Percentiles rank a stretch among this genome's conserved stretches.
phyloP scores from a whole-genome alignment of 37 sponge, comb jelly and placozoan species.

The Mnemiopsis leidyi region DNA sequence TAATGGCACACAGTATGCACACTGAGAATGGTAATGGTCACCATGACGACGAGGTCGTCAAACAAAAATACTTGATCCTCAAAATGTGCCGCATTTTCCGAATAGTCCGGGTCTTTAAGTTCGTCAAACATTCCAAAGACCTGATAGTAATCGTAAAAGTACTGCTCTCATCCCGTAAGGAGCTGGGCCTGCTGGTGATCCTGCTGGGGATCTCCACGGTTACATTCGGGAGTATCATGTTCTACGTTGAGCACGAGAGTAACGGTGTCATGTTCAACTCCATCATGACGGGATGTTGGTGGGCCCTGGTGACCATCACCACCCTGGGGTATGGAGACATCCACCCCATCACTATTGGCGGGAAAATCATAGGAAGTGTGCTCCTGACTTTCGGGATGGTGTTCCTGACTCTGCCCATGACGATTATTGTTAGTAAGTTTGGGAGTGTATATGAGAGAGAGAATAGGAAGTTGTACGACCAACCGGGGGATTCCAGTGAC shows the following conservation, averaged over 20 bases:
- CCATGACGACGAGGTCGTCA: constrained; percentile 4
- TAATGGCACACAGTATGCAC: not conserved
- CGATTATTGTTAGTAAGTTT: constrained; percentile 18
- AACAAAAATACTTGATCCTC: constrained; percentile 11
- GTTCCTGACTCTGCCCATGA: constrained; percentile 37
- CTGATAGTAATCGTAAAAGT: constrained; percentile 10
- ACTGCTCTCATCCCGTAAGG: not conserved
- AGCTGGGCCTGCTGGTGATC: constrained; percentile 10
- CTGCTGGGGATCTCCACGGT: not conserved
- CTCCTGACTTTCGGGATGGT: constrained; percentile 12
- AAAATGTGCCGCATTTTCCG: constrained; percentile 33
- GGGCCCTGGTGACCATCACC: constrained; percentile 28
- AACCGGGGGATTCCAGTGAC: not conserved
- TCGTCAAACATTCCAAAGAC: constrained; percentile 28
- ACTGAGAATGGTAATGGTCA: not conserved
- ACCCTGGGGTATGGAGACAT: constrained; percentile 1
- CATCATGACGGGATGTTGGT: constrained; percentile 25
- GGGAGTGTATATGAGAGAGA: constrained; percentile 11
- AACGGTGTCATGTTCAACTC: not conserved
- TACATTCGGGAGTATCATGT: constrained; percentile 26
- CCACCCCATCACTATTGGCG: not conserved
- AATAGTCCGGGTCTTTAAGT: not conserved
- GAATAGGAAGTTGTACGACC: constrained; percentile 12
- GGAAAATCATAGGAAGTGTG: not conserved
- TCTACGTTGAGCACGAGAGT: not conserved